Conservation (phyloP, 2,113 vertebrate species). For the Telmatochromis sp. region DNA sequence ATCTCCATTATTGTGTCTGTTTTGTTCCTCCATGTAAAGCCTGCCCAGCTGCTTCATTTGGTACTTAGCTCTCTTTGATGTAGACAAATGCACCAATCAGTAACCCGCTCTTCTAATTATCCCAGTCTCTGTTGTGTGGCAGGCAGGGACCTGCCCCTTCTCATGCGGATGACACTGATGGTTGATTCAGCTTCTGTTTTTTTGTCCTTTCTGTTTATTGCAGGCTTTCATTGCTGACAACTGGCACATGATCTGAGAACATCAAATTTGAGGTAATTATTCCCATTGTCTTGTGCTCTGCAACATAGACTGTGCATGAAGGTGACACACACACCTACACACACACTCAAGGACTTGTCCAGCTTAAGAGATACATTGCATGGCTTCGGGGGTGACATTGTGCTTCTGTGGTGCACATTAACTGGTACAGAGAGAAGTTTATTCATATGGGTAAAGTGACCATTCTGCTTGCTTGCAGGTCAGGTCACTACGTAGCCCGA, state of each 20-base stretch:
- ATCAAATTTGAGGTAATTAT: constrained; percentile 32
- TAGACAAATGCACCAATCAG: constrained; percentile 33
- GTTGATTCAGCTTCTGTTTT: not conserved
- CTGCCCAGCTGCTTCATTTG: constrained; percentile 2
- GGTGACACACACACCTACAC: not conserved
- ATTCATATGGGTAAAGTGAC: not conserved
- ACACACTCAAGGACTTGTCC: not conserved
- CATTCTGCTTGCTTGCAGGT: not conserved
- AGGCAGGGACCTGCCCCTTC: not conserved
- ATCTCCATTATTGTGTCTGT: not conserved
- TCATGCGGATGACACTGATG: not conserved
- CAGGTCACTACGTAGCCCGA: not conserved
- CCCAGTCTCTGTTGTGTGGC: not conserved
- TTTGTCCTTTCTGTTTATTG: not conserved
- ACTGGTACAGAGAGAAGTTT: not conserved
- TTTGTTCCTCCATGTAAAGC: constrained; percentile 3
- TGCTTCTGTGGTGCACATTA: not conserved
- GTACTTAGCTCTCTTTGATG: constrained; percentile 6
- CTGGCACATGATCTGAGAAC: constrained; percentile 23
- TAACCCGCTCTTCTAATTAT: not conserved
- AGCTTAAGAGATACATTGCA: not conserved
- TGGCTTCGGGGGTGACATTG: not conserved
- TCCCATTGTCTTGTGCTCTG: not conserved
- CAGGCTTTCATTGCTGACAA: constrained; percentile 14
- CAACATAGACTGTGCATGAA: not conserved